Evolutionary conservation across 2,113 vertebrate genomes (phyloP).

Genomic region (Heloderma charlesbogerti): DNA sequence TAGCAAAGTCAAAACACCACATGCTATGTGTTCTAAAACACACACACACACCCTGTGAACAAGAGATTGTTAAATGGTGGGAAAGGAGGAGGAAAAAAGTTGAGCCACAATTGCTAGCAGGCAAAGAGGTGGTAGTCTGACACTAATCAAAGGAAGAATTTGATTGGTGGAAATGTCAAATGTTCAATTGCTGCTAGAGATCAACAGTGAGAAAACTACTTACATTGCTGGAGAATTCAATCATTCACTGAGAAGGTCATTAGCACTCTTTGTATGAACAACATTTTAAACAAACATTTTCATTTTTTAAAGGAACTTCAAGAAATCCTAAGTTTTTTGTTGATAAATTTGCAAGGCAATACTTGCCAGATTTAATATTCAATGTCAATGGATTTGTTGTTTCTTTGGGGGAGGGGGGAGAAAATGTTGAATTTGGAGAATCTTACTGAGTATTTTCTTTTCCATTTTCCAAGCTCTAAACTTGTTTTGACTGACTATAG

Average conservation of each 20-base stretch:
- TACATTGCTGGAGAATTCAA: neutral
- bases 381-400: too few relatives aligned
- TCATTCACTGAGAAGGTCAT: slow-evolving; percentile 2
- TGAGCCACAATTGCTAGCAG: neutral
- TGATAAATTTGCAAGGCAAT: too few relatives aligned
- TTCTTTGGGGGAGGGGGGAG: too few relatives aligned
- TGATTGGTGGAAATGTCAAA: neutral
- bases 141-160: neutral
- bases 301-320: too few relatives aligned
- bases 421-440: neutral
- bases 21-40: neutral
- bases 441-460: neutral
- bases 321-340: too few relatives aligned
- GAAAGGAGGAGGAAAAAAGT: neutral
- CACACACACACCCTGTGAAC: neutral
- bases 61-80: neutral
- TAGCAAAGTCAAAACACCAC: neutral
- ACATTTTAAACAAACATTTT: too few relatives aligned
- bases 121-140: neutral
- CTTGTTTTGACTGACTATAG: neutral
- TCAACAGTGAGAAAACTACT: neutral
- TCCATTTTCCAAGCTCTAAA: neutral
- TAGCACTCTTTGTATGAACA: neutral
- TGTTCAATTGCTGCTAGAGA: neutral
- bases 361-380: too few relatives aligned